Evolutionary conservation across 2,113 vertebrate species (phyloP).

Genomic region (Zosterops hypoxanthus): DNA sequence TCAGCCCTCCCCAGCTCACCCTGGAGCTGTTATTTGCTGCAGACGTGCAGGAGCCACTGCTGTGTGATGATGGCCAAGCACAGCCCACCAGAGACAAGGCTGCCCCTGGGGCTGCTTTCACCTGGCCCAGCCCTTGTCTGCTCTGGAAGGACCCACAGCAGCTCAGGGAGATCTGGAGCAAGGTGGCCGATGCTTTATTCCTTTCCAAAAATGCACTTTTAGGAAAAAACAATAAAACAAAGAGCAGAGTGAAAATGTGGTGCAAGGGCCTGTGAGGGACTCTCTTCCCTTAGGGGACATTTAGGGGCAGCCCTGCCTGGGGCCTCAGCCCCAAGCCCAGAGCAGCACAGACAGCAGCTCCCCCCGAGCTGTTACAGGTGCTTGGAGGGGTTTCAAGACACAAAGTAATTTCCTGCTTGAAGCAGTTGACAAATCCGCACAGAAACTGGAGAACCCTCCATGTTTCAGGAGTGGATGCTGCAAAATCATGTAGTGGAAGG

Average conservation of each 20-base stretch:
- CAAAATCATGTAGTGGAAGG: background rate
- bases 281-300: background rate
- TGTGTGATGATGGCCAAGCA: rapidly evolving
- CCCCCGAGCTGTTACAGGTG: background rate
- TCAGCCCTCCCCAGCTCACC: rapidly evolving
- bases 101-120: rapidly evolving
- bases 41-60: background rate
- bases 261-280: background rate
- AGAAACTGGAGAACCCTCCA: background rate
- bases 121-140: background rate
- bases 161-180: background rate
- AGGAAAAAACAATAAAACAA: background rate
- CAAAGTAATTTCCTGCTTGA: conserved; percentile 9
- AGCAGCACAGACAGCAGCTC: background rate
- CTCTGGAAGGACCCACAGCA: background rate
- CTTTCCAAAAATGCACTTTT: background rate
- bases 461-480: background rate
- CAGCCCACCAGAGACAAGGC: rapidly evolving
- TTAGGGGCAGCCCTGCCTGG: rapidly evolving
- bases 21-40: rapidly evolving
- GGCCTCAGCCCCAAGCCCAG: background rate
- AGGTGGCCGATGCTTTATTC: background rate
- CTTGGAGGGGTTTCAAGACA: conserved; percentile 12
- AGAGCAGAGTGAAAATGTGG: rapidly evolving
- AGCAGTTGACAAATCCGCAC: conserved; percentile 18